Conservation (phyloP, 1,140 invertebrate species). For the Heterodera carotae region DNA sequence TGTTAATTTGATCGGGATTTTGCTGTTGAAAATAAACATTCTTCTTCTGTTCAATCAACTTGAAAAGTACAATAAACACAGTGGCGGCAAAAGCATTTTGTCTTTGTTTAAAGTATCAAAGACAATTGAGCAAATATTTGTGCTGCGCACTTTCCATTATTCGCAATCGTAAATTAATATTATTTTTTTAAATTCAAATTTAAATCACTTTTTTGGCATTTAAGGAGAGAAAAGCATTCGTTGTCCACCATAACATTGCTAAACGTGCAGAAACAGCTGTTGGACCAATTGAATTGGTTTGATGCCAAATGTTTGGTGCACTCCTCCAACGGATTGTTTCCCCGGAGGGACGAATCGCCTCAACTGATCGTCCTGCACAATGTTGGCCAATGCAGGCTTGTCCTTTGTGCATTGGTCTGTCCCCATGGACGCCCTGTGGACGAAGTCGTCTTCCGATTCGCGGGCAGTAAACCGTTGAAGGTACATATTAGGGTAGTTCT, state of each 20-base stretch:
- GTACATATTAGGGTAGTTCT: no score
- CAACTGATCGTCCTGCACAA: neutral
- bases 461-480: neutral
- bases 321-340: neutral
- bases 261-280: neutral
- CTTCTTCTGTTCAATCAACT: neutral
- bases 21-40: neutral
- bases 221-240: neutral
- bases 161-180: neutral
- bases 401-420: neutral
- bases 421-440: neutral
- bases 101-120: neutral
- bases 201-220: neutral
- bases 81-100: neutral
- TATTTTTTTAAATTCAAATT: neutral
- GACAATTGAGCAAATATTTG: neutral
- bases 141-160: slow-evolving; percentile 3
- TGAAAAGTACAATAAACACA: neutral
- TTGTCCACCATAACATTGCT: neutral
- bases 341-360: neutral
- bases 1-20: neutral
- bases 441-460: slow-evolving; percentile 2
- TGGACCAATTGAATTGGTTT: neutral
- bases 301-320: neutral
- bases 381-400: neutral